Evolutionary conservation across 53 echinoderm and acorn worm species (phyloP).

Genomic region (Crossaster papposus): DNA sequence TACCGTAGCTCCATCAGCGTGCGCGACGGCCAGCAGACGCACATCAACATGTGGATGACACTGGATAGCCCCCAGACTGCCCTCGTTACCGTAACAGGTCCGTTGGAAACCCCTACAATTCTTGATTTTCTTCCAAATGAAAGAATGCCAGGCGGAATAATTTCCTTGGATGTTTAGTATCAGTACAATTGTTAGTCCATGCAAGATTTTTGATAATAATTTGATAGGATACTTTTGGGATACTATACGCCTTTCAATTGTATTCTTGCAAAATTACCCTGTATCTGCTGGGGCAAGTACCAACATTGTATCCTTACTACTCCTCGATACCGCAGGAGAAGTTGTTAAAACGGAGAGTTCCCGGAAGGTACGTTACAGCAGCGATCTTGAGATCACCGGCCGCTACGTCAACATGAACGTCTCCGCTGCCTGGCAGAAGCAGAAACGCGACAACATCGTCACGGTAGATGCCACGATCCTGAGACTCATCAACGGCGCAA

Average conservation of each 20-base stretch:
- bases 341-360: constrained; percentile 50
- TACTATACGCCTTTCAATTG: too few species aligned
- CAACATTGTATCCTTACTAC: too few species aligned
- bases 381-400: constrained; percentile 54
- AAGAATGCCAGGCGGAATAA: too few species aligned
- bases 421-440: constrained; percentile 23
- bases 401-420: constrained; percentile 63
- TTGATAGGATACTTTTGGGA: too few species aligned
- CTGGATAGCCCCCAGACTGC: constrained; percentile 41
- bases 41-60: constrained; percentile 38
- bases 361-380: constrained; percentile 58
- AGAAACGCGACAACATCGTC: constrained; percentile 36
- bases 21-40: constrained; percentile 36
- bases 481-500: constrained; percentile 10
- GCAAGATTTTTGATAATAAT: too few species aligned
- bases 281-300: too few species aligned
- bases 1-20: constrained; percentile 50
- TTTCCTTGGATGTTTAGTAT: too few species aligned
- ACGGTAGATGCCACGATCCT: constrained; percentile 41
- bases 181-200: too few species aligned
- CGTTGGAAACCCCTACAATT: background rate
- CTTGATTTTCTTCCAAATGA: too few species aligned
- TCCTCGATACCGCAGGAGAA: constrained; percentile 59
- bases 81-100: constrained; percentile 59
- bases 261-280: too few species aligned